Base-by-base conservation (phyloP, 2,113 vertebrate species). In the Oreochromis aureus region DNA sequence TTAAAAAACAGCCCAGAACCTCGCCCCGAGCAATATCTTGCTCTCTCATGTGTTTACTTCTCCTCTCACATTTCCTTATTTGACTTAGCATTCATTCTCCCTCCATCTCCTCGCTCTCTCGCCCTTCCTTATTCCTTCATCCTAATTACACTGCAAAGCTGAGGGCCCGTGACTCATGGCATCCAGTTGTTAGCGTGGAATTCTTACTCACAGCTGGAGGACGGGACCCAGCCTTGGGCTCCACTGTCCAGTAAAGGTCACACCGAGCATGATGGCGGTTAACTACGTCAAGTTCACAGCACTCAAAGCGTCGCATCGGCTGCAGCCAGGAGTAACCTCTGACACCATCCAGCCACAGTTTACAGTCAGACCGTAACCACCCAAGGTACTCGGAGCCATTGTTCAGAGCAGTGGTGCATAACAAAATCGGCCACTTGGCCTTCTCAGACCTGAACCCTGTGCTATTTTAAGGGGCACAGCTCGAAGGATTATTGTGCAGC, bases 171-270 rank as follows among this genome's bases (percentile, higher is more conserved):
- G 94, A 93, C 81, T 91, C 89, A 91, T 32, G 10, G 59, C 87
- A 18, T 92, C 79, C 63, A 61, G 82, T 90, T 36, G 82, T 87
- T 79, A 78, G 63, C 2, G 19, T 24, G 9, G 79, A 80, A 59
- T 53, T 41, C 83, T 81, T 90, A 59, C 82, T 81, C 91, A 66
- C 83, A 73, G 89, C 76, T 54, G 81, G 66, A 88, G 85, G 56
- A 87, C 11, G 6, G 30, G 53, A 41, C 56, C 46, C 54, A 13
- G 89, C 85, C 91, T 59, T 34, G 66, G 86, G 84, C 71, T 19
- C 55, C 34, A 30, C 63, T 80, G 81, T 34, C 87, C 66, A 5
- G 79, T 88, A 89, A 95, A 95, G 92, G 93, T 94, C 92, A 69
- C 4, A 3, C 16, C 2, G 2, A 80, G 59, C 59, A 32, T 79